A percentile compares a stretch with the other conserved stretches of the same genome.
These are phyloP conservation scores for Limnephilus auricula DNA, from an alignment of 2,888 invertebrate genomes.

Conservation along the genomic window DNA sequence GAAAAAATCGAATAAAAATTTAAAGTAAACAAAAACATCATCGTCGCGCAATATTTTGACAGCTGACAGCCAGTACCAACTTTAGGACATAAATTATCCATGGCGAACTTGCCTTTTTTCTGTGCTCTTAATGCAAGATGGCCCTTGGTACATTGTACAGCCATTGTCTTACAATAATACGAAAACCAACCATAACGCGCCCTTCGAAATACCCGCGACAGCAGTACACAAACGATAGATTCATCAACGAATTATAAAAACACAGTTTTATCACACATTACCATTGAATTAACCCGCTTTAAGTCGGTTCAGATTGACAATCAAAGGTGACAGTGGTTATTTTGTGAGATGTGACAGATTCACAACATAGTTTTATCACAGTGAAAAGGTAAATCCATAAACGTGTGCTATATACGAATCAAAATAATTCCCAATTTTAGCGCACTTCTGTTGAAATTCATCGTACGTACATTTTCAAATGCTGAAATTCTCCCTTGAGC, in stretches of 20 bases:
- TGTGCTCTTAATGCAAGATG: conserved; percentile 44
- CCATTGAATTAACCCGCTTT: neutral
- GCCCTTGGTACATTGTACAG: conserved; percentile 22
- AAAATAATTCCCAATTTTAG: no score
- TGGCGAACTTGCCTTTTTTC: conserved; percentile 6
- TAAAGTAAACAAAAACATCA: neutral
- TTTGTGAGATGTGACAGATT: neutral
- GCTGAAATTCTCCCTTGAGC: no score
- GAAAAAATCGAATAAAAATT: neutral
- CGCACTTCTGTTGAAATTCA: no score
- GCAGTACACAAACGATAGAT: neutral
- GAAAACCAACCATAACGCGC: neutral
- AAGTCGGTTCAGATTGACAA: neutral
- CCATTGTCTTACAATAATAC: neutral
- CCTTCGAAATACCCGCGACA: neutral
- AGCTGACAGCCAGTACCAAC: conserved; percentile 20
- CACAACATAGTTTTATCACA: neutral
- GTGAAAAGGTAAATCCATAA: no score
- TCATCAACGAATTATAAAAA: neutral
- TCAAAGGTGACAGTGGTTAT: conserved; percentile 2
- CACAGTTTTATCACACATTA: neutral
- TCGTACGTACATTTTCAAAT: no score
- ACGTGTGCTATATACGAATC: no score
- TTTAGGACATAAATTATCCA: neutral
- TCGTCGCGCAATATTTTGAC: conserved; percentile 29